Evolutionary conservation across 2,888 invertebrate species (phyloP).

Genomic region (Nomada fucata): DNA sequence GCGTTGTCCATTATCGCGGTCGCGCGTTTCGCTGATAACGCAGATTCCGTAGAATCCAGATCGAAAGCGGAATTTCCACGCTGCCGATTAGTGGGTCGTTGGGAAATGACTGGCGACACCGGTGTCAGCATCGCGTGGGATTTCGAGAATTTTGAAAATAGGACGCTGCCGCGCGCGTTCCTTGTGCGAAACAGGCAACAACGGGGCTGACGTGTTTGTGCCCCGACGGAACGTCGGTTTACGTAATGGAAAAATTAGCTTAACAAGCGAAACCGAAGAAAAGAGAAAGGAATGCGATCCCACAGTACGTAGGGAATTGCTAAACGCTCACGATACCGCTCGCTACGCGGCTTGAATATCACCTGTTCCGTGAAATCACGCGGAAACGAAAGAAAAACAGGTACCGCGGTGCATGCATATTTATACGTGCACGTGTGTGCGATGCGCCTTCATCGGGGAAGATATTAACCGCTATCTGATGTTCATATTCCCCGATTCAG

Average conservation of each 20-base stretch:
- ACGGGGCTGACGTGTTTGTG: conserved; percentile 14
- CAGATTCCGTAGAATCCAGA: conserved; percentile 6
- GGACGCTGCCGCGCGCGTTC: not conserved
- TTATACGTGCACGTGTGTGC: too few species aligned
- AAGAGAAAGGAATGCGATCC: conserved; percentile 36
- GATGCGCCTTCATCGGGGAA: not conserved
- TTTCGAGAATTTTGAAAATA: not conserved
- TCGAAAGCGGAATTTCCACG: not conserved
- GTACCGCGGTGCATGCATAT: not conserved
- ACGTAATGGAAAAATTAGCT: conserved; percentile 26
- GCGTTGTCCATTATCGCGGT: not conserved
- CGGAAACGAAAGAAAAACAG: not conserved
- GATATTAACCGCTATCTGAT: not conserved
- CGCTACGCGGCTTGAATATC: conserved; percentile 2
- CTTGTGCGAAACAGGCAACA: conserved; percentile 7
- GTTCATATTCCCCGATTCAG: not conserved
- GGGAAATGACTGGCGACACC: not conserved
- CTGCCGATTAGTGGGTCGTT: not conserved
- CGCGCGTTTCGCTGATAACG: not conserved
- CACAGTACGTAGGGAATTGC: conserved; percentile 2
- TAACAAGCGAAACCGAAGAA: conserved; percentile 20
- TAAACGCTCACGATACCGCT: conserved; percentile 17
- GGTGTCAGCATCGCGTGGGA: not conserved
- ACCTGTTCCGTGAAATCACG: not conserved
- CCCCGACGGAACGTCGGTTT: not conserved